Base-by-base conservation (phyloP, 2,797 vertebrate genomes). In the Calcarius lapponicus region DNA sequence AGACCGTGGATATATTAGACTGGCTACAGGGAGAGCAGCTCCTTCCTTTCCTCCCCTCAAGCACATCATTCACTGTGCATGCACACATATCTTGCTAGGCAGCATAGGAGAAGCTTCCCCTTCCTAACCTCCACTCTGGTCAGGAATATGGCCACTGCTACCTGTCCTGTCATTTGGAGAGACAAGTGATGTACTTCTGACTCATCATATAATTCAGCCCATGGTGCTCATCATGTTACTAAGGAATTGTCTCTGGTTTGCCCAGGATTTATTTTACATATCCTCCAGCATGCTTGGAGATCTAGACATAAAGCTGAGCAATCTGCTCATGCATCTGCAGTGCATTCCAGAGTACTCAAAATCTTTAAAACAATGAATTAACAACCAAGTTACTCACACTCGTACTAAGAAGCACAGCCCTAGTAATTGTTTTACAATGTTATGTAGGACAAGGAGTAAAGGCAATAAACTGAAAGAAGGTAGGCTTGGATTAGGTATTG, bases 1-100 rank as follows among this genome's bases (percentile, higher is more conserved):
- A 74, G 40, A n/a, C 13, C 0, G 0, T 12, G 16, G 14, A 20
- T 51, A 11, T 36, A 19, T 13, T 7, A 47, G 43, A 19, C 3
- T 26, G 47, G 11, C 24, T 58, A 21, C 5, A 50, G 10, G 29
- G 13, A 12, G 4, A 62, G 29, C 31, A 76, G 29, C 18, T 89
- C 25, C 38, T 87, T 79, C 14, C 18, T 13, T 11, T 71, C 17
- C 34, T 72, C 12, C 38, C 4, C 7, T 32, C 4, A 1, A 13
- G 43, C 9, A 17, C 6, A 21, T 21, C 34, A 36, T 8, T 54
- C 34, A 3, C 19, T 26, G 6, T 17, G 9, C 26, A 10, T 6
- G 6, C 11, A 36, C 13, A 14, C 10, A 20, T 5, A 38, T 3
- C 24, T 48, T 45, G 18, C 20, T 20, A 21, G 1, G 5, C 8